These are phyloP conservation scores for Brevimyrus niger DNA, from an alignment of 2,113 vertebrate species.

Conservation along the genomic window DNA sequence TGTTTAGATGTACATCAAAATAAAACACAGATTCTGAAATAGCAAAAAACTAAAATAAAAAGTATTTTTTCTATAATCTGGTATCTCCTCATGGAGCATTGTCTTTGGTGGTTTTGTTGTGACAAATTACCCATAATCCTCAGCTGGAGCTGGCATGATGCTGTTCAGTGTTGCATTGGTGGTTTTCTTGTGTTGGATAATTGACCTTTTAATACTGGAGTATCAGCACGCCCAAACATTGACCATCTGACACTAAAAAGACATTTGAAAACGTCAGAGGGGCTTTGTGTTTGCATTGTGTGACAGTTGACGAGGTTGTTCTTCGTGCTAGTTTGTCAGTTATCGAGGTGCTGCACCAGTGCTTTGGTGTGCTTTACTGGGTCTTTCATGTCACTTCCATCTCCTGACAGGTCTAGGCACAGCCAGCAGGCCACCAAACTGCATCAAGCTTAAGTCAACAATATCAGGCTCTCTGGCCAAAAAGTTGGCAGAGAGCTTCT, in stretches of 20 bases:
- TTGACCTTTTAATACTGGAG: conserved; percentile 1
- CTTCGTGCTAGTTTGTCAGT: not conserved
- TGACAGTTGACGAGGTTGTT: not conserved
- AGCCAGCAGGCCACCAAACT: not conserved
- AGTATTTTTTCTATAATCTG: not conserved
- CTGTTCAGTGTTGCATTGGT: not conserved
- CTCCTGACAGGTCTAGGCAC: too few species aligned
- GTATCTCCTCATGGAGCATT: not conserved
- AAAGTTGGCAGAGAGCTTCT: not conserved
- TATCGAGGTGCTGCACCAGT: not conserved
- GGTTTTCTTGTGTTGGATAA: not conserved
- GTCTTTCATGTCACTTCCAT: not conserved
- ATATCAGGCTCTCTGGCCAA: not conserved
- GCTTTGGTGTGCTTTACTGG: not conserved
- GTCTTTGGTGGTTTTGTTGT: not conserved
- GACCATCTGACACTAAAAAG: conserved; percentile 15
- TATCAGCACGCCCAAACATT: not conserved
- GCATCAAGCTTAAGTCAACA: not conserved
- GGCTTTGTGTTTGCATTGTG: not conserved
- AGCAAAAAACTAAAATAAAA: not conserved
- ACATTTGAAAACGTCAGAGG: not conserved
- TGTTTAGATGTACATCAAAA: not conserved
- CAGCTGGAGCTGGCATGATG: not conserved
- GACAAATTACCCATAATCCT: not conserved
- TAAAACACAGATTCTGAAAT: not conserved